Evolutionary conservation across 2,797 vertebrate genomes (phyloP).

Genomic region (Myotis findleyi): DNA sequence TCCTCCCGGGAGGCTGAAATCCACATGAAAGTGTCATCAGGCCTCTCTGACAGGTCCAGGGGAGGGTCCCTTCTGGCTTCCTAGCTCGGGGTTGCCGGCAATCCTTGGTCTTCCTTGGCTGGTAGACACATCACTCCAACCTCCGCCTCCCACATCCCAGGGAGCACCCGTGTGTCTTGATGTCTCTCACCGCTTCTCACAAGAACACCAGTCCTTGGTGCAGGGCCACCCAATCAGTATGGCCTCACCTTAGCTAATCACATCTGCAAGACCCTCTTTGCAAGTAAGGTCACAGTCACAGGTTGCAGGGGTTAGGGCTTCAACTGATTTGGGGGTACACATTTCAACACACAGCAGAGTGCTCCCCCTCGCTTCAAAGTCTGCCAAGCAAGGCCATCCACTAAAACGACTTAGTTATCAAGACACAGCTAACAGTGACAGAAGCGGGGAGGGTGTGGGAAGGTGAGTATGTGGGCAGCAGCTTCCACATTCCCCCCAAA

Average conservation of each 20-base stretch:
- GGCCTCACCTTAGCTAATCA: neutral
- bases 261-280: constrained; percentile 13
- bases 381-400: neutral
- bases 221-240: neutral
- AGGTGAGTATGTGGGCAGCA: neutral
- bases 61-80: neutral
- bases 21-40: neutral
- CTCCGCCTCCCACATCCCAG: neutral
- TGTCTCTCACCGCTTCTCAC: neutral
- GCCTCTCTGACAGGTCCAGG: neutral
- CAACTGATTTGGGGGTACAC: neutral
- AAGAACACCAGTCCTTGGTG: neutral
- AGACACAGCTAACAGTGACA: neutral
- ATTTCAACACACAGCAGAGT: neutral
- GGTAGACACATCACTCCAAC: neutral
- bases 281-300: neutral
- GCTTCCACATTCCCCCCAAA: neutral
- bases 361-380: neutral
- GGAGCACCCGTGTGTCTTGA: neutral
- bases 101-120: neutral
- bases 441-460: neutral
- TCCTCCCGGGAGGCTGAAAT: neutral
- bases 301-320: neutral
- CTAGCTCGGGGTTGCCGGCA: neutral
- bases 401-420: neutral